Conservation (phyloP, 2,888 invertebrate genomes). For the Cerastoderma edule region DNA sequence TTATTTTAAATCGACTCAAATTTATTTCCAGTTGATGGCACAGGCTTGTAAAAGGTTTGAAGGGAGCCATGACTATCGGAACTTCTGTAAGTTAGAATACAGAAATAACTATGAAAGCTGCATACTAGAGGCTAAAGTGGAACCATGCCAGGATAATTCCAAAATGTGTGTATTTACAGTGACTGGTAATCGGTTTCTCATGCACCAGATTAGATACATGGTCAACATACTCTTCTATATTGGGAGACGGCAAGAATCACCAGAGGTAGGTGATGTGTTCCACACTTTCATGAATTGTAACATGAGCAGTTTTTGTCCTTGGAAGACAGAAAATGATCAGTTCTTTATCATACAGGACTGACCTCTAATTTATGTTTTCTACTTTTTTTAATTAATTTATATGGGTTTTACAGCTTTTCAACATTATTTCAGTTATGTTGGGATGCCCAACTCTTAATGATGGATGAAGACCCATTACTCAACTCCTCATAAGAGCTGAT, state of each 20-base stretch:
- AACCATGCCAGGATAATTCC: not conserved
- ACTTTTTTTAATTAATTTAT: not conserved
- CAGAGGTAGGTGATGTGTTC: not conserved
- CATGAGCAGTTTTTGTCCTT: not conserved
- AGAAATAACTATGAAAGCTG: not conserved
- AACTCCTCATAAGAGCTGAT: too few species aligned
- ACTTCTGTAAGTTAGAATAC: constrained; percentile 4
- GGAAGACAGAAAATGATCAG: not conserved
- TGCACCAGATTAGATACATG: constrained; percentile 14
- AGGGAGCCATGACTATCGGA: constrained; percentile 6
- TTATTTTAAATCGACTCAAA: too few species aligned
- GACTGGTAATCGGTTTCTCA: constrained; percentile 5
- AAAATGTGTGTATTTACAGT: constrained; percentile 12
- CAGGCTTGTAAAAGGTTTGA: constrained; percentile 16
- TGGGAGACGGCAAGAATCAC: not conserved
- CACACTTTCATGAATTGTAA: not conserved
- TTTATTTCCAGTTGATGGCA: not conserved
- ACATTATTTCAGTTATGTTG: too few species aligned
- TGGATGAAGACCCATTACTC: too few species aligned
- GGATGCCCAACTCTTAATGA: too few species aligned
- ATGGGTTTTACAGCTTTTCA: too few species aligned
- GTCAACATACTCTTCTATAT: not conserved
- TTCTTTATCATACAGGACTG: not conserved
- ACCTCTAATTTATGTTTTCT: not conserved
- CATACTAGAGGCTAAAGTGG: not conserved